Evolutionary conservation across 2,797 vertebrate genomes (phyloP).

Genomic region (Ciconia nigra): DNA sequence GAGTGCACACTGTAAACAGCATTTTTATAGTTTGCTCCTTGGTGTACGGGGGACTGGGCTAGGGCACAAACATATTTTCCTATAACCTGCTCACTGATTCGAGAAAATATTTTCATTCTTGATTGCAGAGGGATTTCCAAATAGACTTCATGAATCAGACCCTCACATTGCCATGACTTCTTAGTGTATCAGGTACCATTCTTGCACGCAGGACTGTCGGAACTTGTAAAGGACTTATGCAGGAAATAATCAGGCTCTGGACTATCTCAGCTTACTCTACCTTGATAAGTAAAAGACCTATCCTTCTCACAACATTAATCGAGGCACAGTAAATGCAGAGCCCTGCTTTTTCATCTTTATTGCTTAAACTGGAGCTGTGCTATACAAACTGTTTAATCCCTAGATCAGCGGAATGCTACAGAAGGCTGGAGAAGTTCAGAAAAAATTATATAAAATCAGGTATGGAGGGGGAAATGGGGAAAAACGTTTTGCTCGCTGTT

Average conservation of each 20-base stretch:
- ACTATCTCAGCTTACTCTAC: not conserved
- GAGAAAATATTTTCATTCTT: not conserved
- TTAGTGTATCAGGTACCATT: not conserved
- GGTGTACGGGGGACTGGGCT: not conserved
- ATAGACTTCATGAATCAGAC: constrained; percentile 1
- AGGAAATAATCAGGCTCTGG: not conserved
- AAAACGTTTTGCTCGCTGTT: not conserved
- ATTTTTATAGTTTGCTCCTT: not conserved
- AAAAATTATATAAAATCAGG: not conserved
- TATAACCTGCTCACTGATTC: not conserved
- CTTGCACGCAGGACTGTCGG: not conserved
- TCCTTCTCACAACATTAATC: not conserved
- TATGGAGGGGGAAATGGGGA: not conserved
- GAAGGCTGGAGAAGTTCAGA: not conserved
- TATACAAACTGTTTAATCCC: not conserved
- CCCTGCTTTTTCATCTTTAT: not conserved
- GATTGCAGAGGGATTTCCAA: not conserved
- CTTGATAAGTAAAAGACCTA: not conserved
- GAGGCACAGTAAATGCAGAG: not conserved
- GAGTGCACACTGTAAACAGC: not conserved
- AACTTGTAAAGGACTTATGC: not conserved
- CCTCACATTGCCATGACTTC: not conserved
- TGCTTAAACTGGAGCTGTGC: not conserved
- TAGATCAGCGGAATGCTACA: not conserved
- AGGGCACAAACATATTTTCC: not conserved